Conservation (phyloP, 2,113 vertebrate genomes). For the Rhagologus leucostigma region DNA sequence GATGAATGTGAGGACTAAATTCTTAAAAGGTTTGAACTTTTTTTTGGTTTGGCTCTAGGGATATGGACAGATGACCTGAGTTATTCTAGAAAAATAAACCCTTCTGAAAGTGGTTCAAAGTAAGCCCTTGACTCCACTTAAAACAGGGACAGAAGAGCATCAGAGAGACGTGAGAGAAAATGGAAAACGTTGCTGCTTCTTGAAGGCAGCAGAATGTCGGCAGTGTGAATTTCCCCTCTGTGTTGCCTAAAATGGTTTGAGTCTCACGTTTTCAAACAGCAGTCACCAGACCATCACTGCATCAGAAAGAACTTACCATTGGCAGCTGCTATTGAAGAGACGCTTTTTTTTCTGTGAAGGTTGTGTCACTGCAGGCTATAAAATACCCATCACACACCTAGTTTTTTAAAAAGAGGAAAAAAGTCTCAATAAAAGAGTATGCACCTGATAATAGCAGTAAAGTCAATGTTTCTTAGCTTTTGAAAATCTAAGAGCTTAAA, state of each 20-base stretch:
- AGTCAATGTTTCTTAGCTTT: not conserved
- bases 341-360: not conserved
- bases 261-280: not conserved
- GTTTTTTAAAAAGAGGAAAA: not conserved
- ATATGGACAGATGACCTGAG: not conserved
- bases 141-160: not conserved
- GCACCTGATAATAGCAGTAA: not conserved
- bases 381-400: not conserved
- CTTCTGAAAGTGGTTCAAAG: not conserved
- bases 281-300: not conserved
- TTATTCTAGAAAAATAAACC: not conserved
- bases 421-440: not conserved
- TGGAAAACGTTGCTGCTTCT: not conserved
- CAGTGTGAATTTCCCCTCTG: not conserved
- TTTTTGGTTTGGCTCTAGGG: not conserved
- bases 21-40: not conserved
- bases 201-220: not conserved
- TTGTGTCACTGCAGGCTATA: not conserved
- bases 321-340: not conserved
- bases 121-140: not conserved
- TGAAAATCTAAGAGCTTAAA: not conserved
- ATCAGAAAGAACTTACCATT: not conserved
- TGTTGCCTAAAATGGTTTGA: not conserved
- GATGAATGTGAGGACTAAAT: not conserved
- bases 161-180: not conserved